Base-by-base conservation (phyloP, 2,888 invertebrate genomes). In the Drosophila nigricruria region DNA sequence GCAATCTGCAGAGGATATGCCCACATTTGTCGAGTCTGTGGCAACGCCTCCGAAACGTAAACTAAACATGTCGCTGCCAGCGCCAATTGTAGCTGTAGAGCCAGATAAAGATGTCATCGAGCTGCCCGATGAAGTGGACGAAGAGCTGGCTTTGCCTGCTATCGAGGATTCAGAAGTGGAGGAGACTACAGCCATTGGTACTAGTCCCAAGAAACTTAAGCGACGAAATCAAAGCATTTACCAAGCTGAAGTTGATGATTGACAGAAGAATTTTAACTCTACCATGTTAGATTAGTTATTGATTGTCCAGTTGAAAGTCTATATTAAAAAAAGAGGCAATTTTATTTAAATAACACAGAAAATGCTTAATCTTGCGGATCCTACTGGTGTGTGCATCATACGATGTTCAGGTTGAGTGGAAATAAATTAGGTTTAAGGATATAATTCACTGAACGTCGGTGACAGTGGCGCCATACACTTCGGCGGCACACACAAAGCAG, bases 141-240 rank as follows among this genome's bases (percentile, higher is more conserved):
- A 59, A 47, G 20, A 61, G 27, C 12, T 6, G 10, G 0, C 14
- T 12, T 5, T n/a, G 5, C 9, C 38, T 12, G 12, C 1, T 2
- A 2, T 1, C 2, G 18, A 54, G 6, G 43, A 64, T 4, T 12
- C 30, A 23, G 27, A 40, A n/a, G 23, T 32, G 3, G 42, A 60
- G 20, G 3, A 61, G 34, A 63, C 18, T 23, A n/a, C 42, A 16
- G 16, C 36, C 6, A 25, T 34, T 34, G 20, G 40, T 0, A 2
- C 30, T 6, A 77, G 53, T 73, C 61, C 54, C 8, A 93, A 92
- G 61, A 92, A 91, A 45, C 91, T 93, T n/a, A 93, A 92, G 69
- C 86, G 93, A 38, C 79, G 93, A 49, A 93, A 93, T 73, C 91
- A 92, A 67, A 77, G 82, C 49, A 91, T 92, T 18, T 93, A 93